Conservation (phyloP, 2,797 vertebrate species). For the Schizopygopsis pylzovi region DNA sequence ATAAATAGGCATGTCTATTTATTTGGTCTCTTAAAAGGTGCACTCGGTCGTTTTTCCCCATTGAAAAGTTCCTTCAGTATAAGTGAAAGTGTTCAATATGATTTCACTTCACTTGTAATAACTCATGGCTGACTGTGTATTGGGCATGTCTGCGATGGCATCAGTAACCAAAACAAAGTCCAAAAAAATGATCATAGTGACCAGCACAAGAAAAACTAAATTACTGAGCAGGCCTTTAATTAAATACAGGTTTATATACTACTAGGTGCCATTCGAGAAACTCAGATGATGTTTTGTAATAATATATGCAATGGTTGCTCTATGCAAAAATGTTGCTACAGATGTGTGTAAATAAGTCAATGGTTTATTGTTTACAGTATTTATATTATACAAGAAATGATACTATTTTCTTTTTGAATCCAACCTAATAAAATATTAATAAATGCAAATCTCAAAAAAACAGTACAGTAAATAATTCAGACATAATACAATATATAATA, state of each 20-base stretch:
- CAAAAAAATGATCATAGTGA: no score
- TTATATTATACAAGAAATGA: neutral
- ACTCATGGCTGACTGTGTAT: neutral
- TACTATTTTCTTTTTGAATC: conserved; percentile 28
- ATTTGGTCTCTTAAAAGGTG: neutral
- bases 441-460: neutral
- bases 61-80: neutral
- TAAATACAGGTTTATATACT: conserved; percentile 1
- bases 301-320: neutral
- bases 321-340: no score
- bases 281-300: neutral
- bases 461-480: no score
- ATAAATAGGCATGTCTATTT: neutral
- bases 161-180: neutral
- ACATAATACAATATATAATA: neutral
- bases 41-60: neutral
- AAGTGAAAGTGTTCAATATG: no score
- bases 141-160: neutral
- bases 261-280: neutral
- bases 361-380: conserved; percentile 13
- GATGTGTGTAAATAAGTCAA: neutral
- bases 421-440: conserved; percentile 10
- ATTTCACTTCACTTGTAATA: neutral
- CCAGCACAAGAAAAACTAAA: neutral
- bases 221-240: neutral